A percentile compares a stretch with the other conserved stretches of the same genome.
These are phyloP conservation scores for Rhinogobius similis DNA, from an alignment of 2,113 vertebrate species.

Conservation along the genomic window DNA sequence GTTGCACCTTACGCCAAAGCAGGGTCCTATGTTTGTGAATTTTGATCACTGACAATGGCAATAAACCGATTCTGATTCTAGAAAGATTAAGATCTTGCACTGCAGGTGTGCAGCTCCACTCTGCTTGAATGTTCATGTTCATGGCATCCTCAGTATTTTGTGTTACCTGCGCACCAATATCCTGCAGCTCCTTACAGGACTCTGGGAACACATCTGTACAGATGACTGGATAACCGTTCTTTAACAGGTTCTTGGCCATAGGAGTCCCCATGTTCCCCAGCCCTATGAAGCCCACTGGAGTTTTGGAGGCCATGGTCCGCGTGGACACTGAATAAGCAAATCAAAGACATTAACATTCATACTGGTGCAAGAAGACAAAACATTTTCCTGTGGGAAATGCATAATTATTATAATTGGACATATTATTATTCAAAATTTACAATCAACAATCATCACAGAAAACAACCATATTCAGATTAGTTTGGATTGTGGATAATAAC, in stretches of 20 bases:
- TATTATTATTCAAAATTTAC: no score
- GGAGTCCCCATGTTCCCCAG: constrained; percentile 98
- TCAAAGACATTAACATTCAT: constrained; percentile 1
- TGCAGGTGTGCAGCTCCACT: background rate
- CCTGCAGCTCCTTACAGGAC: constrained; percentile 92
- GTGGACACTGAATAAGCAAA: constrained; percentile 79
- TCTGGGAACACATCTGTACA: constrained; percentile 94
- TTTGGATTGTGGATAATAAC: background rate
- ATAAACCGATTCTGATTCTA: no score
- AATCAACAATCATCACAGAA: background rate
- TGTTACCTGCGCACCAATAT: constrained; percentile 90
- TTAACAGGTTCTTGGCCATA: constrained; percentile 96
- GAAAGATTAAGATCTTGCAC: background rate
- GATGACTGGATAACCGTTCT: constrained; percentile 93
- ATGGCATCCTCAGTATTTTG: background rate
- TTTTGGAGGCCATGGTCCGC: constrained; percentile 97
- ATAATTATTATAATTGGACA: no score
- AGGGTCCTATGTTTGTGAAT: no score
- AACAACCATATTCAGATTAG: no score
- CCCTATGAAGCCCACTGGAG: constrained; percentile 94
- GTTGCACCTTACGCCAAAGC: no score
- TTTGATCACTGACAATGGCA: no score
- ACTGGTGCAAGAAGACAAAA: background rate
- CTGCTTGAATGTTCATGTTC: background rate
- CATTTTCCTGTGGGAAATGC: no score